Conservation (phyloP, 2,797 vertebrate species). For the Clamator glandarius region DNA sequence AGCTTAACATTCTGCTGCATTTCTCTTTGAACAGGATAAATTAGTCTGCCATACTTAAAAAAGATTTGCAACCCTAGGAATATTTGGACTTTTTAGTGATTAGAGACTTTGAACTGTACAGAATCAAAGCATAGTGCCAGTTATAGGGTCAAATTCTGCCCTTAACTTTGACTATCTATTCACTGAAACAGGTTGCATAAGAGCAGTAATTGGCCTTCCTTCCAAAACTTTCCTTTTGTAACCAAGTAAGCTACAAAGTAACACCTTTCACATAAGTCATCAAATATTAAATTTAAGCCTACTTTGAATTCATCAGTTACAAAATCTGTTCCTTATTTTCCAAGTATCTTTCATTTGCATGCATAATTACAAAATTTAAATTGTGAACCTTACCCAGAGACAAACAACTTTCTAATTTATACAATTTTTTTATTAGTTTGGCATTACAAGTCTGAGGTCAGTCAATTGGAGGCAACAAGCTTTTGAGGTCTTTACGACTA, state of each 20-base stretch:
- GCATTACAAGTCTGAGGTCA: not conserved
- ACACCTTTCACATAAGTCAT: not conserved
- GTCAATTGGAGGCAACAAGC: not conserved
- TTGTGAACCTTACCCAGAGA: fast-evolving
- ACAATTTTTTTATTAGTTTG: not conserved
- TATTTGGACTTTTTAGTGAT: not conserved
- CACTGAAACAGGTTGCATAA: not conserved
- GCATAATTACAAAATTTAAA: not conserved
- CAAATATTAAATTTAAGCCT: not conserved
- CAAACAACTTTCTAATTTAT: not conserved
- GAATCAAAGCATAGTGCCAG: not conserved
- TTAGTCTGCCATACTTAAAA: not conserved
- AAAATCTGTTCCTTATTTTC: not conserved
- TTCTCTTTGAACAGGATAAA: not conserved
- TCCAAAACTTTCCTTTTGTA: not conserved
- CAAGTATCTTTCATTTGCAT: not conserved
- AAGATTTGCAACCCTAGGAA: not conserved
- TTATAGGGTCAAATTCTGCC: not conserved
- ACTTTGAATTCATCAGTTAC: not conserved
- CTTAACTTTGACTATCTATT: not conserved
- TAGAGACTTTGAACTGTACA: not conserved
- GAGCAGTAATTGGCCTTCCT: not conserved
- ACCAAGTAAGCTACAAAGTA: not conserved
- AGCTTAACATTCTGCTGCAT: not conserved
- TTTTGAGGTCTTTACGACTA: not conserved